Evolutionary conservation across 2,888 invertebrate species (phyloP), one percentile per base, ranked within the genome.

Genomic region (Polietes domitor): DNA sequence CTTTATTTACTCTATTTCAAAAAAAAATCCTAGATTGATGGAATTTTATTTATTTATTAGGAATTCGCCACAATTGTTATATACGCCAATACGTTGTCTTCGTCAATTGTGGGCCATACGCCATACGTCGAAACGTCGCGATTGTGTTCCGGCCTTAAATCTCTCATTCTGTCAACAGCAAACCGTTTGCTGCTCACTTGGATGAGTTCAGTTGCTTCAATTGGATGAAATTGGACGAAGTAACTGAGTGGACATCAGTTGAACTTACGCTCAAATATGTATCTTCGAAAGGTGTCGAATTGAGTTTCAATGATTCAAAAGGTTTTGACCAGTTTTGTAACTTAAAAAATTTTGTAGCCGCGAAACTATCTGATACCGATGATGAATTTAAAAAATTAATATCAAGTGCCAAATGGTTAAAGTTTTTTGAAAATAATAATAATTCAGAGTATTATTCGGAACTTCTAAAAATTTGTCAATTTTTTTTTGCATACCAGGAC

Each of bases 161-260:
- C n/a, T n/a, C n/a, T n/a, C n/a, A n/a, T n/a, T n/a, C n/a, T n/a
- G n/a, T n/a, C n/a, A n/a, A n/a, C n/a, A n/a, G n/a, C n/a, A n/a
- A n/a, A n/a, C n/a, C n/a, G n/a, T n/a, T n/a, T n/a, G n/a, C n/a
- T n/a, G n/a, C n/a, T 26, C 63, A 47, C 43, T 28, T 74, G 2
- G 41, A 58, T 19, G 17, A 63, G 47, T 75, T 75, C 50, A 50
- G 28, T 50, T 63, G 47, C 50, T 63, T 43, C 24, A 17, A 5
- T 63, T 47, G 24, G 24, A 75, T 43, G 41, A 2, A 15, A 63
- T 12, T 73, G 37, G 37, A 37, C 37, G 37, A 37, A 37, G 37
- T 37, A 37, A 7, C 37, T 37, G 37, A 37, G 37, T 58, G 58
- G 58, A 58, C 21, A 24, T 19, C 21, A 58, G 58, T 58, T 58